Percentiles rank a stretch among this genome's conserved stretches.
phyloP scores from a whole-genome alignment of 2,888 invertebrate species.

The Eucera pruinosa region DNA sequence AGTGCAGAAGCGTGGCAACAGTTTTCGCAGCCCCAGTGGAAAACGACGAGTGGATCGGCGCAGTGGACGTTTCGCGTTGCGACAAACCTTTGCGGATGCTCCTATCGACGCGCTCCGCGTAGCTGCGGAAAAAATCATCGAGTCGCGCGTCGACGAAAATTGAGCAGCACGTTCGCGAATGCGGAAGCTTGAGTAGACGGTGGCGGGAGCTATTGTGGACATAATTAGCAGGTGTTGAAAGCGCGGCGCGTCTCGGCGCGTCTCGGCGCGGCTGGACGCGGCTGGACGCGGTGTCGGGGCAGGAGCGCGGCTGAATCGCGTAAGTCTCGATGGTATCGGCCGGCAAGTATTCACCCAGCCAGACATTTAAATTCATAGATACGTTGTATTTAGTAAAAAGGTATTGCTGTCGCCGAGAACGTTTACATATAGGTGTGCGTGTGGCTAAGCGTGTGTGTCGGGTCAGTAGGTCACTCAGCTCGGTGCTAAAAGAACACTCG shows the following conservation, averaged over 20 bases:
- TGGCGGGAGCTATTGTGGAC: too few relatives aligned
- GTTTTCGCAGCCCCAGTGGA: too few relatives aligned
- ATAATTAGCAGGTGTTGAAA: too few relatives aligned
- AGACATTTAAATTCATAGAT: background rate
- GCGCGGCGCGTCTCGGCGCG: too few relatives aligned
- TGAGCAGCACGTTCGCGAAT: too few relatives aligned
- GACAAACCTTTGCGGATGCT: conserved; percentile 49
- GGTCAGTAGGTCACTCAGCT: conserved; percentile 76
- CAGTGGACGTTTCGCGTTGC: conserved; percentile 5
- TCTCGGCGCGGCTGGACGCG: conserved; percentile 19
- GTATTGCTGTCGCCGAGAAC: conserved; percentile 36
- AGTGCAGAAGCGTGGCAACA: too few relatives aligned
- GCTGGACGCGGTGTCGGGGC: background rate
- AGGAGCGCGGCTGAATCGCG: background rate
- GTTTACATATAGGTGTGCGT: conserved; percentile 36
- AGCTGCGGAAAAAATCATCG: conserved; percentile 36
- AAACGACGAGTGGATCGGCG: background rate
- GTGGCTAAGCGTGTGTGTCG: conserved; percentile 59
- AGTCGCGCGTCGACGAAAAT: too few relatives aligned
- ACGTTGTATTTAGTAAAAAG: conserved; percentile 14
- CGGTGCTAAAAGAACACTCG: conserved; percentile 69
- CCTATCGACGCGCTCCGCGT: conserved; percentile 44
- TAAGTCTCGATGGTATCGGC: background rate
- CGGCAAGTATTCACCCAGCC: background rate
- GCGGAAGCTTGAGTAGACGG: too few relatives aligned